Base-by-base conservation (phyloP, 2,797 vertebrate genomes). In the Loris lydekkerianus region DNA sequence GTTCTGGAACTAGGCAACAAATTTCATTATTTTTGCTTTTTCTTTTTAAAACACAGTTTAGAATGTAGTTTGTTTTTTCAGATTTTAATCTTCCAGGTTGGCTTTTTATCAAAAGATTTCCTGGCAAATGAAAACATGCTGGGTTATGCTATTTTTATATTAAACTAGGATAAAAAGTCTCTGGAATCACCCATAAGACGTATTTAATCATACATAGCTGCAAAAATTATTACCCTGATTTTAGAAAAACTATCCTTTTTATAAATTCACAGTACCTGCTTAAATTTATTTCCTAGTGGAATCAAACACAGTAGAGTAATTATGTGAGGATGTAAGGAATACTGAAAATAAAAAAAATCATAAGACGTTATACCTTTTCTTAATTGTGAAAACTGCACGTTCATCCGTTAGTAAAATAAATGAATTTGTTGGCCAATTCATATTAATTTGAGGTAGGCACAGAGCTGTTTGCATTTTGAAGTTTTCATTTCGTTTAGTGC, bases 401-500 rank as follows among this genome's bases (percentile, higher is more conserved):
- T 56, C 81, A 27, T 97, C 70, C 78, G 86, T 61, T 86, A 94
- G 72, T 92, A 80, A 86, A 96, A 72, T n/a, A 95, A 94, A 91
- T 93, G 75, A 82, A 97, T 96, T 98, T 97, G 94, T 94, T 97
- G 78, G 69, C 87, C 69, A 95, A 80, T 84, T 77, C 89, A 93
- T 84, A 88, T 89, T 94, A 96, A 97, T 98, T 95, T 95, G 37
- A 90, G 91, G 49, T 83, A 89, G 93, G 84, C 80, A 93, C n/a
- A 76, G 90, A 97, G 91, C 76, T 96, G 40, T 96, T 96, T 60
- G 93, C 69, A 37, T 94, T 96, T 97, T 90, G 89, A 97, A 96
- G 83, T 97, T 98, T 98, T 97, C 97, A 94, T 92, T 94, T 98
- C 95, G 91, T 97, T 98, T 97, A 97, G 93, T 86, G 75, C 63